These are phyloP conservation scores for Mesoligia furuncula DNA, from an alignment of 2,888 invertebrate genomes.

Conservation along the genomic window DNA sequence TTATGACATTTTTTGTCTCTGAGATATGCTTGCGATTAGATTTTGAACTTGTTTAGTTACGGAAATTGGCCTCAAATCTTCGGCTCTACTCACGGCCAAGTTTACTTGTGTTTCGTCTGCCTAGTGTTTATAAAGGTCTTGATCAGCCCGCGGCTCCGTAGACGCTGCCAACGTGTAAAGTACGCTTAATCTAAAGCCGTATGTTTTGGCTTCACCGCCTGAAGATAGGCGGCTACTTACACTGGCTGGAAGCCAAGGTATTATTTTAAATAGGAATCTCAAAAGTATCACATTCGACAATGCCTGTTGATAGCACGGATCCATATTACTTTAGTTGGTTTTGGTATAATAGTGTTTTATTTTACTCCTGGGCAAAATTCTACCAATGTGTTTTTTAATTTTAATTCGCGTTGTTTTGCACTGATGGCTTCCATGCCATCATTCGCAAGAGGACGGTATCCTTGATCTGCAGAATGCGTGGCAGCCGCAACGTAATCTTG, in stretches of 20 bases:
- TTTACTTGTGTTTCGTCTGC: background rate
- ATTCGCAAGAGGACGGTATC: too few species aligned
- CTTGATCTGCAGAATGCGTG: too few species aligned
- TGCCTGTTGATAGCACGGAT: constrained; percentile 21
- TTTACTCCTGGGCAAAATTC: background rate
- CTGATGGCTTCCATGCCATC: too few species aligned
- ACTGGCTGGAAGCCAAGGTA: constrained; percentile 39
- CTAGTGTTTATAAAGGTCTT: background rate
- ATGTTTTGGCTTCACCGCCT: constrained; percentile 33
- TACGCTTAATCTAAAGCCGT: constrained; percentile 18
- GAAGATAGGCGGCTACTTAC: constrained; percentile 31
- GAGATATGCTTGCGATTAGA: background rate
- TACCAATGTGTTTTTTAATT: too few species aligned
- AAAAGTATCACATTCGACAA: background rate
- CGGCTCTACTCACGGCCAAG: background rate
- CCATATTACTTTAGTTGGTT: background rate
- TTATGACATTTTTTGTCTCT: background rate
- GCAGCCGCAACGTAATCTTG: too few species aligned
- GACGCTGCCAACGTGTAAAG: constrained; percentile 19
- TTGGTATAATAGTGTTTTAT: background rate
- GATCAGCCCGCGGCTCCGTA: background rate
- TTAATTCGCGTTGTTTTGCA: too few species aligned
- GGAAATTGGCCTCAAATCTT: background rate
- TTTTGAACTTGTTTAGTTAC: background rate
- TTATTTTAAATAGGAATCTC: constrained; percentile 24